Evolutionary conservation across 1,140 invertebrate species (phyloP).

Genomic region (Zaprionus taronus): DNA sequence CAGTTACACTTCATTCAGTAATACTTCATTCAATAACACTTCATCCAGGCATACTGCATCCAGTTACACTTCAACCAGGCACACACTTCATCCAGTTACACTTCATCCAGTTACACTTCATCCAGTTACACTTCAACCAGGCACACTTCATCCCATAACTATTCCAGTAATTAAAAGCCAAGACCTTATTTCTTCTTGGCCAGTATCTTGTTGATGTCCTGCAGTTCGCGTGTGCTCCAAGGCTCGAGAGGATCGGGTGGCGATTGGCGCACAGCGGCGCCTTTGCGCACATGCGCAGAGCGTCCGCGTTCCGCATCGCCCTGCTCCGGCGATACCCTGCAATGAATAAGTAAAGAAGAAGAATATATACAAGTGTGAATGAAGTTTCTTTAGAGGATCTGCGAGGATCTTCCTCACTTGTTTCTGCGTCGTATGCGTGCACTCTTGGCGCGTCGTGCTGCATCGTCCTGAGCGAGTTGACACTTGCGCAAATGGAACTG

Average conservation of each 20-base stretch:
- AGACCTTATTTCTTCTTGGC: conserved; percentile 59
- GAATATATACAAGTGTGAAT: neutral
- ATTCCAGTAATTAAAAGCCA: neutral
- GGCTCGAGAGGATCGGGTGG: conserved; percentile 88
- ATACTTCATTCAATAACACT: too few species aligned
- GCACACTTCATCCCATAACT: neutral
- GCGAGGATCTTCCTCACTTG: conserved; percentile 54
- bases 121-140: too few species aligned
- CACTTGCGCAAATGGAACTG: conserved; percentile 80
- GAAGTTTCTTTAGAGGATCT: neutral
- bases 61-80: too few species aligned
- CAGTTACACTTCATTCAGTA: too few species aligned
- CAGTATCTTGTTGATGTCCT: conserved; percentile 90
- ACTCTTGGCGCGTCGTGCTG: conserved; percentile 73
- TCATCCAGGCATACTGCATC: too few species aligned
- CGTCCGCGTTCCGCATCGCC: conserved; percentile 56
- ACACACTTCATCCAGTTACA: too few species aligned
- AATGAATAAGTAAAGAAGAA: neutral
- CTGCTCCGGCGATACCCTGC: conserved; percentile 69
- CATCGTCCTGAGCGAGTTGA: conserved; percentile 75
- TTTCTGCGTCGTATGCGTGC: conserved; percentile 73
- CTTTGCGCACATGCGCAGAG: conserved; percentile 71
- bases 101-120: too few species aligned
- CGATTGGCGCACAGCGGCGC: conserved; percentile 58
- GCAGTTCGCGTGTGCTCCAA: conserved; percentile 89